Evolutionary conservation across 1,140 invertebrate genomes (phyloP), one percentile per base, ranked within the genome.

Genomic region (Heliconius hermathena): DNA sequence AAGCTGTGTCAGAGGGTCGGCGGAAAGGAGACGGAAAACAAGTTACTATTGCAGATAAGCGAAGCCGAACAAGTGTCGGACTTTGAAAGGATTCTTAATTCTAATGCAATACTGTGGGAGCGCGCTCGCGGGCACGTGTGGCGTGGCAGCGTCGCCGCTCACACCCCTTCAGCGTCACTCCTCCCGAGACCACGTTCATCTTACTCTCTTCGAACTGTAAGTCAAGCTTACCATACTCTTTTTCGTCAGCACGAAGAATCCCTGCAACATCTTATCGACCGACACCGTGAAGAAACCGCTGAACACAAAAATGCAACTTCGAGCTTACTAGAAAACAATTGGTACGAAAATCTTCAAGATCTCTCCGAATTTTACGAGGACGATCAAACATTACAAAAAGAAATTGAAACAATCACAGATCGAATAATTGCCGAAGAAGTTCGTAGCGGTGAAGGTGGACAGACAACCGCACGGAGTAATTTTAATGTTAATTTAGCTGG

Each of bases 21-120:
- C 82, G 89, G 87, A 77, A 91, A 89, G 87, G 93, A 92, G 91
- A 94, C 94, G 81, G 90, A 94, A 87, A 95, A 94, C 89, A 93
- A 89, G 84, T 87, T 95, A 85, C 87, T 95, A 84, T 80, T 93
- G 86, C 91, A 94, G 91, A 95, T 95, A 89, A 92, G 92, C 81
- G 94, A 95, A 95, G 94, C 94, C 94, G 88, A 93, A 66, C 90
- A 94, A 95, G 93, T 95, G 90, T 87, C 91, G 26, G 94, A 95
- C 93, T 95, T 95, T 95, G 92, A 95, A 94, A 94, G 94, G 94
- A 95, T 95, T 95, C 94, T 95, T 90, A 91, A 91, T 89, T 91
- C 91, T 93, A 94, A 94, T 94, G 92, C 94, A 91, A 92, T 94
- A 94, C 92, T 93, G 88, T 89, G 87, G 84, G 89, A 88, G 85